These are phyloP conservation scores for Hippopotamyrus pictus DNA, from an alignment of 2,797 vertebrate genomes.

Conservation along the genomic window DNA sequence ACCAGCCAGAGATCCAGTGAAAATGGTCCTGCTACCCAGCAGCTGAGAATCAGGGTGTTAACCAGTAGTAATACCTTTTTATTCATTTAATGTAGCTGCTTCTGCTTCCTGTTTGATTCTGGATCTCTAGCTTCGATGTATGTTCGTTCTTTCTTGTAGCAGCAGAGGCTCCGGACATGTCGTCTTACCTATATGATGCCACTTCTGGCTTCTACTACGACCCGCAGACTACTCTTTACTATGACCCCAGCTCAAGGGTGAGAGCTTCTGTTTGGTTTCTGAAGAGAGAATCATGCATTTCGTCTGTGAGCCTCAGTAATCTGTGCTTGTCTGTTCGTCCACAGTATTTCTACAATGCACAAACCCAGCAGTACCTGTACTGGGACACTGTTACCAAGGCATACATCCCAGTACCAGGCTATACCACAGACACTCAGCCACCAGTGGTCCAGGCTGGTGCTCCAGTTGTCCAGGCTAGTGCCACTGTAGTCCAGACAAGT, in stretches of 20 bases:
- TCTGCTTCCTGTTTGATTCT: background rate
- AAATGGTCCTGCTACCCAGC: background rate
- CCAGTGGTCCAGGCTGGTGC: conserved; percentile 51
- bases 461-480: background rate
- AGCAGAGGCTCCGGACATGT: conserved; percentile 76
- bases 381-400: conserved; percentile 64
- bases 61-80: background rate
- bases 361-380: conserved; percentile 71
- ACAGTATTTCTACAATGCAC: conserved; percentile 74
- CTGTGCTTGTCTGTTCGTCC: background rate
- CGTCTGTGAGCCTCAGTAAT: background rate
- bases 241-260: conserved; percentile 88
- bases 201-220: conserved; percentile 95
- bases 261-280: conserved; percentile 33
- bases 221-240: conserved; percentile 86
- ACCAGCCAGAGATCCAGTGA: background rate
- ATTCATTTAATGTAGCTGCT: background rate
- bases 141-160: conserved; percentile 36
- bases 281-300: background rate
- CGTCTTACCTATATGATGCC: conserved; percentile 86
- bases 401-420: conserved; percentile 65
- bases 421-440: conserved; percentile 41
- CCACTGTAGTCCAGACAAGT: background rate
- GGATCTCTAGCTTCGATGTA: background rate
- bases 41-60: background rate